Evolutionary conservation across 2,888 invertebrate genomes (phyloP).

Genomic region (Acanthosepion pharaonis): DNA sequence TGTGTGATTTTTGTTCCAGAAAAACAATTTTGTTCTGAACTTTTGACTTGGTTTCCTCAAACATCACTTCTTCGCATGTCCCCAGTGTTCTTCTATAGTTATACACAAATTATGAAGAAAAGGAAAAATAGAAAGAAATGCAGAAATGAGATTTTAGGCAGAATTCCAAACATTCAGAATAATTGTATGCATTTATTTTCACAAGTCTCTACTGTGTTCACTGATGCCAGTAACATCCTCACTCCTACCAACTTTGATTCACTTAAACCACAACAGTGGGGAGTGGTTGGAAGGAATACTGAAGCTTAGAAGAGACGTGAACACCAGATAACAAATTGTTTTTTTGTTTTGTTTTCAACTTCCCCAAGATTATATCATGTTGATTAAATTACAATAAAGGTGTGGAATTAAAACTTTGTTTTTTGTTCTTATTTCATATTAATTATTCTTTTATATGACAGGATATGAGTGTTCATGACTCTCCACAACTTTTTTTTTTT

Average conservation of each 20-base stretch:
- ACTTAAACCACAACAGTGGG: not conserved
- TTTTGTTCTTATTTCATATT: no score
- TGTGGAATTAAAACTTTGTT: no score
- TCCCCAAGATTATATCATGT: no score
- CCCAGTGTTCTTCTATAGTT: not conserved
- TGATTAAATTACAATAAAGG: no score
- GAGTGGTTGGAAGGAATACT: not conserved
- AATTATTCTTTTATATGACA: no score
- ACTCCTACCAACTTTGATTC: not conserved
- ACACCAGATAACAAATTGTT: no score
- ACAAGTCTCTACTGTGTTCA: not conserved
- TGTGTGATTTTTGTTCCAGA: constrained; percentile 8
- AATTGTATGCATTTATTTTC: not conserved
- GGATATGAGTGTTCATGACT: no score
- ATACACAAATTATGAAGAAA: not conserved
- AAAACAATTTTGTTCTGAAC: constrained; percentile 4
- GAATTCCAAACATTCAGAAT: not conserved
- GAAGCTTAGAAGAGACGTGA: not conserved
- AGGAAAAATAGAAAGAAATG: not conserved
- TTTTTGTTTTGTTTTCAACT: no score
- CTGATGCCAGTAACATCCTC: not conserved
- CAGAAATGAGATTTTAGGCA: not conserved
- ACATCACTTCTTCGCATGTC: not conserved
- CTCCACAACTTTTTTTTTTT: no score
- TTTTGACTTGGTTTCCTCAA: not conserved